Evolutionary conservation across 2,113 vertebrate species (phyloP).

Genomic region (Sinocyclocheilus rhinocerous): DNA sequence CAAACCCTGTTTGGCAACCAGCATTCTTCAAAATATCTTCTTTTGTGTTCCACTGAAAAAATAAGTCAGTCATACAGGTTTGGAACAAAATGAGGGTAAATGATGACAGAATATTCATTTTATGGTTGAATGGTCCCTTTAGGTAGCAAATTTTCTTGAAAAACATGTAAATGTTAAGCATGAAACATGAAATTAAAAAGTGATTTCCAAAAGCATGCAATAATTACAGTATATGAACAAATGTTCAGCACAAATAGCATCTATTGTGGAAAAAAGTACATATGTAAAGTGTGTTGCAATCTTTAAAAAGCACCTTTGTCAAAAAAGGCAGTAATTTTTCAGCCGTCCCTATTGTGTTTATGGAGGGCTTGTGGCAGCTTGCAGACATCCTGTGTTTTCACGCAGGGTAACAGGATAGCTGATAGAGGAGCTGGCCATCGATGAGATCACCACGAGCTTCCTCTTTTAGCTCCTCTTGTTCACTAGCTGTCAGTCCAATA

Average conservation of each 20-base stretch:
- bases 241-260: not conserved
- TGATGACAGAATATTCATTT: not conserved
- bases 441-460: conserved; percentile 61
- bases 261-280: not conserved
- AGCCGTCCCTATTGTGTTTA: conserved; percentile 65
- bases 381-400: conserved; percentile 68
- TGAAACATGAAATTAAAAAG: not conserved
- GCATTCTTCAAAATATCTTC: not conserved
- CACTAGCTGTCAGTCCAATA: conserved; percentile 10
- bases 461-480: conserved; percentile 37
- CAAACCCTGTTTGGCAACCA: not conserved
- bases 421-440: conserved; percentile 55
- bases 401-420: conserved; percentile 64
- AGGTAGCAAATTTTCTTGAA: not conserved
- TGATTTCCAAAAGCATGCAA: not conserved
- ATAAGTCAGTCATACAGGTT: not conserved
- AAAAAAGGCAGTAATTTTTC: conserved; percentile 61
- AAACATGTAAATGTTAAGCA: not conserved
- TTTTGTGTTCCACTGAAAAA: not conserved
- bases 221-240: not conserved
- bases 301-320: conserved; percentile 40
- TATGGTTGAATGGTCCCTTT: not conserved
- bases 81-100: not conserved
- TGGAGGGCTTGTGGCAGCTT: conserved; percentile 66
- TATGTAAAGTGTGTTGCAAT: conserved; percentile 17